Conservation (phyloP, 1,140 invertebrate genomes). For the Thaumatotibia leucotreta region DNA sequence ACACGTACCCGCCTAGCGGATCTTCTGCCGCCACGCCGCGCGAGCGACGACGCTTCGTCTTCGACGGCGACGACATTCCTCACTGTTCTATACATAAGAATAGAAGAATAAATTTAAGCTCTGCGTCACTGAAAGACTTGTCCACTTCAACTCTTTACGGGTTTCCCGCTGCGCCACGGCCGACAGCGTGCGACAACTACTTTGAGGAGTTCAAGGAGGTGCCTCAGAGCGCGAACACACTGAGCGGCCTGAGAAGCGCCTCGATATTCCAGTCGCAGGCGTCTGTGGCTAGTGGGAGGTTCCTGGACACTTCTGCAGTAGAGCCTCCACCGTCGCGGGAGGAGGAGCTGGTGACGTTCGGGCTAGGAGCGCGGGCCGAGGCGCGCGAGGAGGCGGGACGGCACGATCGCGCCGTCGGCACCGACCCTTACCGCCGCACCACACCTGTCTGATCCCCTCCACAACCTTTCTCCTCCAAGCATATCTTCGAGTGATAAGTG, state of each 20-base stretch:
- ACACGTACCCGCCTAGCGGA: conserved; percentile 67
- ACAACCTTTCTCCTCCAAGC: conserved; percentile 42
- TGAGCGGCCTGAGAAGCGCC: conserved; percentile 65
- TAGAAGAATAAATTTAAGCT: conserved; percentile 70
- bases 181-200: conserved; percentile 65
- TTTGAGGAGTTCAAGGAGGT: conserved; percentile 72
- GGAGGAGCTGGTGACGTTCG: conserved; percentile 67
- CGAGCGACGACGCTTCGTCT: conserved; percentile 74
- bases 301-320: conserved; percentile 57
- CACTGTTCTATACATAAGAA: conserved; percentile 71
- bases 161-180: conserved; percentile 74
- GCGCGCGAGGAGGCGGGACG: conserved; percentile 40
- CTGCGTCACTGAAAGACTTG: conserved; percentile 77
- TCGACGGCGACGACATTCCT: conserved; percentile 72
- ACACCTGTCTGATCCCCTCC: conserved; percentile 61
- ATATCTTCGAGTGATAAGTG: conserved; percentile 69
- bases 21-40: conserved; percentile 70
- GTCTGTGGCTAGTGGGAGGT: conserved; percentile 62
- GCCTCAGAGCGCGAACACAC: conserved; percentile 67
- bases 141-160: conserved; percentile 76
- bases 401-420: conserved; percentile 62
- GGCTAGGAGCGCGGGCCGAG: conserved; percentile 31
- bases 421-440: conserved; percentile 61
- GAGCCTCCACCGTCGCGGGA: conserved; percentile 63
- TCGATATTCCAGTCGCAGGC: conserved; percentile 70